Base-by-base conservation (phyloP, 2,797 vertebrate species). In the Cirrhinus mrigala region DNA sequence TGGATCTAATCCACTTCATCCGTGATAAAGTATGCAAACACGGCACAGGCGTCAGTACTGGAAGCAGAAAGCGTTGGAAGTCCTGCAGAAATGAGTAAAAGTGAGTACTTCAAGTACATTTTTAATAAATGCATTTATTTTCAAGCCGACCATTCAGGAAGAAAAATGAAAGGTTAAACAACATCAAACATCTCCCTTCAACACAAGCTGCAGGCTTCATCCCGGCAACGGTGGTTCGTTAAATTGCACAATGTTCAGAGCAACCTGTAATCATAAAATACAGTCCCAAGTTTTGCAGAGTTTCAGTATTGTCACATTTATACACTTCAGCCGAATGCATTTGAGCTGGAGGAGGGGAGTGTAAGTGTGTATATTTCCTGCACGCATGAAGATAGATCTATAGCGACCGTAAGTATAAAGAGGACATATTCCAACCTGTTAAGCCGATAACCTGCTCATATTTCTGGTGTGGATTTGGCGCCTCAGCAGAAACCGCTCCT, bases 401-500 rank as follows among this genome's bases (percentile, higher is more conserved):
- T 27, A 82, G 81, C 27, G 20, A 18, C 14, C 2, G 24, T 18
- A 40, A 69, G 62, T 29, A 66, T 81, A 70, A 81, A 82, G 77
- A 84, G 76, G 37, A 84, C 62, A 66, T 79, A 78, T 79, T 56
- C 74, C 37, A 69, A 84, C 64, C 75, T 46, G 74, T 84, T 84
- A 78, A 70, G 50, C 50, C 24, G 24, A 84, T 69, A 84, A 74
- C 24, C 50, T 66, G 77, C 82, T 80, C 64, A 82, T 83, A 79
- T 79, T 83, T 80, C 81, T 20, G 48, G 48, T 89, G 91, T 91
- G 86, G 86, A 81, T 69, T 56, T 90, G 94, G 92, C 93, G 91
- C 93, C 93, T 91, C 85, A 71, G 85, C 18, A 29, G 68, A 89
- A 79, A 89, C 88, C 33, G 89, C 86, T 92, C 92, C 84, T 89